These are phyloP conservation scores for Erinaceus europaeus DNA, from an alignment of 2,113 vertebrate species.

Conservation along the genomic window DNA sequence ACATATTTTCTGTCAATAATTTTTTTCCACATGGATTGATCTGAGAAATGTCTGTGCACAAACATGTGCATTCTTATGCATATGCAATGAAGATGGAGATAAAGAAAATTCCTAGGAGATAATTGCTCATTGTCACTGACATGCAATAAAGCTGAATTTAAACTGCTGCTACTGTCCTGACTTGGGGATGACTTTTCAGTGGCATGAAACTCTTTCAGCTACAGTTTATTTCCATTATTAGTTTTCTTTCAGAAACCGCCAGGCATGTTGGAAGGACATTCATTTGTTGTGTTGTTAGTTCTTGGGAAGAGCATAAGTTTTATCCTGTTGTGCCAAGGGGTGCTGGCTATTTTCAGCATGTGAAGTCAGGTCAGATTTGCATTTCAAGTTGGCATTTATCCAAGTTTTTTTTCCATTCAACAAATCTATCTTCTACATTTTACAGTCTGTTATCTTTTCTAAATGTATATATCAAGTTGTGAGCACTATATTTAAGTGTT, in stretches of 20 bases:
- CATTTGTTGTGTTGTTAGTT: background rate
- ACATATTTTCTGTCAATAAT: background rate
- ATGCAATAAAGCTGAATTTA: background rate
- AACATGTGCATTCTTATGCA: background rate
- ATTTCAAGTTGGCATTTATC: background rate
- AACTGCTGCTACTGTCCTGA: fast-evolving
- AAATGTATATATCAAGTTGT: background rate
- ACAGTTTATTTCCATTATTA: background rate
- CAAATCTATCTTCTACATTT: background rate
- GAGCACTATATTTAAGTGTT: background rate
- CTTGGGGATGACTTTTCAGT: background rate
- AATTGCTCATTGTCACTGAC: background rate
- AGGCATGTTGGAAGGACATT: background rate
- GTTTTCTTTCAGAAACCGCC: background rate
- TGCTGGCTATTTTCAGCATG: slow-evolving; percentile 2
- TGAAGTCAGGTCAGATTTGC: background rate
- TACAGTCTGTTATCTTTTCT: background rate
- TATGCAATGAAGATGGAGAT: background rate
- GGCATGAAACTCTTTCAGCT: background rate
- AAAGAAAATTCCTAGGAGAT: background rate
- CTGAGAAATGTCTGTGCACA: background rate
- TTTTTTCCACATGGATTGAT: slow-evolving; percentile 21
- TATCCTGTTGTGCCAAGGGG: background rate
- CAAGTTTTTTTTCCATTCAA: background rate
- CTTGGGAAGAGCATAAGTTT: slow-evolving; percentile 6